These are phyloP conservation scores for Trogon surrucura DNA, from an alignment of 2,113 vertebrate species.

Conservation along the genomic window DNA sequence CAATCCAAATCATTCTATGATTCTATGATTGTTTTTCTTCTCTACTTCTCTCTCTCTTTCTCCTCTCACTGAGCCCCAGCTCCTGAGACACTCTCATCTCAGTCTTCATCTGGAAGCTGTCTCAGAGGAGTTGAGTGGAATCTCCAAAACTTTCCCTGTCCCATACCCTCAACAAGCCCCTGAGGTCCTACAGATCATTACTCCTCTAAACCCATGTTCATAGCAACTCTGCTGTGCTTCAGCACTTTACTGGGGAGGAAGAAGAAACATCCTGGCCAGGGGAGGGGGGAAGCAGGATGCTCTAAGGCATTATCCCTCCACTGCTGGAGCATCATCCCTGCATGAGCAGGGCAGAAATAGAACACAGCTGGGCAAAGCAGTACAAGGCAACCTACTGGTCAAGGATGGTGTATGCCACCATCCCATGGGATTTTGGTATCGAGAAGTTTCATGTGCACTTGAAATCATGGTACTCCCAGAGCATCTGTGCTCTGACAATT, in stretches of 20 bases:
- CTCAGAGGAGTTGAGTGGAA: not conserved
- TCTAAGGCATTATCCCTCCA: not conserved
- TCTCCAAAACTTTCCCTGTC: not conserved
- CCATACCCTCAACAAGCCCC: not conserved
- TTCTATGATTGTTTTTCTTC: not conserved
- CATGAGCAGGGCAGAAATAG: not conserved
- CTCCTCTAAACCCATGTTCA: not conserved
- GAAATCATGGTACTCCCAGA: not conserved
- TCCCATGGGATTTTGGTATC: not conserved
- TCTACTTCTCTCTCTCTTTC: not conserved
- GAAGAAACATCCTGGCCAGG: not conserved
- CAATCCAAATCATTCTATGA: no score
- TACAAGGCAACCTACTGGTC: not conserved
- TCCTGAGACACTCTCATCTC: not conserved
- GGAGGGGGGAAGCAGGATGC: not conserved
- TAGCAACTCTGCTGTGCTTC: not conserved
- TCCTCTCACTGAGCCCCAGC: not conserved
- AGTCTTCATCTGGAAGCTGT: not conserved
- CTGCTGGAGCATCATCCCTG: not conserved
- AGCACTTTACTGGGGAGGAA: not conserved
- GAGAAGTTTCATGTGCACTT: not conserved
- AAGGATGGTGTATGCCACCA: accelerated
- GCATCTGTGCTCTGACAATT: not conserved
- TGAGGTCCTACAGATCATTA: not conserved
- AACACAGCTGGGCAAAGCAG: not conserved